A percentile compares a stretch with the other conserved stretches of the same genome.
Evolutionary conservation across 2,113 vertebrate genomes (phyloP).

Genomic region (Sialia sialis): DNA sequence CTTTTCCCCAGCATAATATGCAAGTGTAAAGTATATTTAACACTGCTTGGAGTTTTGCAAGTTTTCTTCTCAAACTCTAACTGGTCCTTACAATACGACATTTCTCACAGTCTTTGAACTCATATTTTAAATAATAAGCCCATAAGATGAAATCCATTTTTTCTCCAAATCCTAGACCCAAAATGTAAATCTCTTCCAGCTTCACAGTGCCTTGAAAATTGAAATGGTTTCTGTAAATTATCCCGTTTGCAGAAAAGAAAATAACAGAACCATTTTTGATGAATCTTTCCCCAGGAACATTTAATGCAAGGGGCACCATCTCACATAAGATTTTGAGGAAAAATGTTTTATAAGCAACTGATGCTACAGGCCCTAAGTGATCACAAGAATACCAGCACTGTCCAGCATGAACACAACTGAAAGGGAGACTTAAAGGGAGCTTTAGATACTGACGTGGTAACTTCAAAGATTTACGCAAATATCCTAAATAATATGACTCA

Average conservation of each 20-base stretch:
- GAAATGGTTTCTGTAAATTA: background rate
- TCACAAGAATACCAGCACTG: background rate
- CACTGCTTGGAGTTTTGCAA: background rate
- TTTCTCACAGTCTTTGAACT: background rate
- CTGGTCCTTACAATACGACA: rapidly evolving
- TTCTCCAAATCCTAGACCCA: background rate
- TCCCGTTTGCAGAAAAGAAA: background rate
- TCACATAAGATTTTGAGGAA: background rate
- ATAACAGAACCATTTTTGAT: background rate
- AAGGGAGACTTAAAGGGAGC: background rate
- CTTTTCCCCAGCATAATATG: background rate
- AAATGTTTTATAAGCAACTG: background rate
- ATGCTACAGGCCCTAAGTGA: background rate
- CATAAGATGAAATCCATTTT: background rate
- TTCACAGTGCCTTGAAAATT: background rate
- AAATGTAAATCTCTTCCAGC: background rate
- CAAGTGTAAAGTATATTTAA: background rate
- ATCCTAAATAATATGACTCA: background rate
- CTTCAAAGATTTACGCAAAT: background rate
- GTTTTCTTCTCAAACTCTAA: background rate
- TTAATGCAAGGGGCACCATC: background rate
- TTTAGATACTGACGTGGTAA: background rate
- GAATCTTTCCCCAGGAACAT: background rate
- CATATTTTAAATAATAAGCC: background rate
- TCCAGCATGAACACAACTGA: rapidly evolving